A percentile compares a stretch with the other conserved stretches of the same genome.
Evolutionary conservation across 2,797 vertebrate genomes (phyloP).

Genomic region (Octomys mimax): DNA sequence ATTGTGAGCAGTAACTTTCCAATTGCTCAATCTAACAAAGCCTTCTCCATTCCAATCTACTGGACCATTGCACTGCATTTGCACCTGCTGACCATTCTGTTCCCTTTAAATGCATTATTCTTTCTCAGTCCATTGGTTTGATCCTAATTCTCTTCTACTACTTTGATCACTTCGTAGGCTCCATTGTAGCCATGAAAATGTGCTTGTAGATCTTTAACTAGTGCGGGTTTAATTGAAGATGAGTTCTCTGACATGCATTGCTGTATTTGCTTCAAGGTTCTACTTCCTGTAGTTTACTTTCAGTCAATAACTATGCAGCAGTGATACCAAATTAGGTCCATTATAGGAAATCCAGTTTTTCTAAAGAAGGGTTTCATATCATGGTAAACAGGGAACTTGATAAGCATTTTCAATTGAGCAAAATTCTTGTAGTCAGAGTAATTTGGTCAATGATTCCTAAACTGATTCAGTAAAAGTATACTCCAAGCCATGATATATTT

Average conservation of each 20-base stretch:
- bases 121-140: neutral
- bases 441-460: slow-evolving; percentile 1
- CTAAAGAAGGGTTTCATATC: neutral
- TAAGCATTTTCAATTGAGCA: neutral
- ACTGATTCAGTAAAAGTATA: neutral
- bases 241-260: neutral
- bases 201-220: neutral
- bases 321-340: too few species aligned
- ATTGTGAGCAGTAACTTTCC: neutral
- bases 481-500: neutral
- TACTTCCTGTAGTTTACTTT: neutral
- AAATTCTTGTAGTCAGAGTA: neutral
- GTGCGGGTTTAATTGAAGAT: too few species aligned
- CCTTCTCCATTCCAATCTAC: neutral
- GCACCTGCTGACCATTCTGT: neutral
- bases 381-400: neutral
- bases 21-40: neutral
- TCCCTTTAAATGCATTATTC: neutral
- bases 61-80: neutral
- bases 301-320: neutral
- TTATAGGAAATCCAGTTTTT: neutral
- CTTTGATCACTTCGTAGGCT: neutral
- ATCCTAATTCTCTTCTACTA: neutral
- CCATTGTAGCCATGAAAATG: neutral
- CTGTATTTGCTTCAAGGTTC: neutral